Base-by-base conservation (phyloP, 2,113 vertebrate genomes). In the Sinocyclocheilus grahami region DNA sequence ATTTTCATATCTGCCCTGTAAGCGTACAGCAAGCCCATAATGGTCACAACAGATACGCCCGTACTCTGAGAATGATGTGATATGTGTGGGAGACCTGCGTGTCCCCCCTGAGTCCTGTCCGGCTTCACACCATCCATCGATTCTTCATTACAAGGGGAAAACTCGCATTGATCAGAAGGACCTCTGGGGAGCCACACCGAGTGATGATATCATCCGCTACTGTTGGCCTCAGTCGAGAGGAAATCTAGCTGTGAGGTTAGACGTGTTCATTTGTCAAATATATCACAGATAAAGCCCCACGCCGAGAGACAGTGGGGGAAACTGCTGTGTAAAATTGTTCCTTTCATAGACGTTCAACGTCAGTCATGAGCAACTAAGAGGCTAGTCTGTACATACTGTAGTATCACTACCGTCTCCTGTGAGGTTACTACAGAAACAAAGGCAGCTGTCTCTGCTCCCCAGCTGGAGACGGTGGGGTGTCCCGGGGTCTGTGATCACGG, bases 371-470 rank as follows among this genome's bases (percentile, higher is more conserved):
- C 80, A 51, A 11, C 55, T 65, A 67, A 65, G 42, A 46, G 42
- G 33, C 46, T 65, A 83, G 81, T 20, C 11, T 3, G 2, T 62
- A 71, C 18, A 12, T n/a, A 42, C 20, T 58, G 51, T 82, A 75
- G 77, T 14, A 82, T 69, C 63, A 82, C n/a, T 48, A 78, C 80
- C 71, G 85, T 88, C 46, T n/a, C 8, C 88, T 1, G 79, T 91
- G 92, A 92, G 86, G 86, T 48, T 90, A 88, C 91, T 87, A 76
- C 87, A 87, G 88, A 88, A 89, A 87, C 89, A 89, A 91, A 91
- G 87, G 85, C 89, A 92, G 91, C 91, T 91, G 91, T 89, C 92
- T 91, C 90, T 90, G 88, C 86, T 85, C 88, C 90, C 87, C 91
- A 92, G 92, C 90, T 91, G 91, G 30, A 67, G 46, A 55, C 58